Evolutionary conservation across 2,113 vertebrate species (phyloP).

Genomic region (Grantiella picta): DNA sequence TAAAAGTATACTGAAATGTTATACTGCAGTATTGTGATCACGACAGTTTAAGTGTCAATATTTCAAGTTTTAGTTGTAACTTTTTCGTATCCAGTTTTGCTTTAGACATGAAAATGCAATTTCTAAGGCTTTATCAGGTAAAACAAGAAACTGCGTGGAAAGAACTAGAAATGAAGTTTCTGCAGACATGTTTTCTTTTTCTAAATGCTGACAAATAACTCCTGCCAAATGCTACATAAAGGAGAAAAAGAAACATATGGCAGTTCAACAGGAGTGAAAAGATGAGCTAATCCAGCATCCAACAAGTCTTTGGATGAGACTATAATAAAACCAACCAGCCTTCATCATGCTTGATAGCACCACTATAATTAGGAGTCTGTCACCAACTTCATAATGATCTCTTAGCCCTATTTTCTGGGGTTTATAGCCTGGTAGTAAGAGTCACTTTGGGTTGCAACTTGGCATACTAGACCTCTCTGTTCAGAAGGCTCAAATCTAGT

Average conservation of each 20-base stretch:
- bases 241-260: slow-evolving; percentile 65
- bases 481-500: slow-evolving; percentile 8
- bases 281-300: slow-evolving; percentile 62
- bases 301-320: slow-evolving; percentile 58
- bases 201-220: slow-evolving; percentile 56
- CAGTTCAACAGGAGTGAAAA: slow-evolving; percentile 59
- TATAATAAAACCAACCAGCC: slow-evolving; percentile 58
- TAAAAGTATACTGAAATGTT: not conserved
- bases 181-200: slow-evolving; percentile 37
- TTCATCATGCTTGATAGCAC: slow-evolving; percentile 66
- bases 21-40: not conserved
- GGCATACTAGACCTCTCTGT: not conserved
- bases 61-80: not conserved
- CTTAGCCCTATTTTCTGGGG: slow-evolving; percentile 46
- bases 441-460: slow-evolving; percentile 24
- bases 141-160: not conserved
- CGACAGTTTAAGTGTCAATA: not conserved
- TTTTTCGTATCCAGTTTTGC: not conserved
- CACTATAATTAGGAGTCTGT: slow-evolving; percentile 65
- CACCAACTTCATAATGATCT: slow-evolving; percentile 46
- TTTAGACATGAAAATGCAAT: not conserved
- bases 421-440: slow-evolving; percentile 38
- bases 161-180: slow-evolving; percentile 25
- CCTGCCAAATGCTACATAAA: slow-evolving; percentile 57
- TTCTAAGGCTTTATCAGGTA: not conserved